These are phyloP conservation scores for Corythornis madagascariensis DNA, from an alignment of 2,113 vertebrate genomes.

Conservation along the genomic window DNA sequence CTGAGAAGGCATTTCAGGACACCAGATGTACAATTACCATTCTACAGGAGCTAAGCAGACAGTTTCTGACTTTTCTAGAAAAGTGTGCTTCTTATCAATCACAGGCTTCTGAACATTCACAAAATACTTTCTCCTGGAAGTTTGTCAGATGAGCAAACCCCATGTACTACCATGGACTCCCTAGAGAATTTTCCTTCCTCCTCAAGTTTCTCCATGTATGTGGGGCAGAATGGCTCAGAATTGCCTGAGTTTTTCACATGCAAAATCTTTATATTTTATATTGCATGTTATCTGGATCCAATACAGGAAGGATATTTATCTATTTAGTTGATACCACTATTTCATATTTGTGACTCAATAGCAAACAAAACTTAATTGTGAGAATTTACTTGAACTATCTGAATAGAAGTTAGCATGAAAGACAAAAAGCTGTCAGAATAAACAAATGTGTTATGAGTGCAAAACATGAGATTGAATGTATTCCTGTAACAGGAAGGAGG, in stretches of 20 bases:
- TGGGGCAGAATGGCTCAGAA: not conserved
- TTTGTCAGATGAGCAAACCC: not conserved
- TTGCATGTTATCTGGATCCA: not conserved
- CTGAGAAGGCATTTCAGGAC: slow-evolving; percentile 43
- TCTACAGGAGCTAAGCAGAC: not conserved
- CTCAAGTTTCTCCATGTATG: not conserved
- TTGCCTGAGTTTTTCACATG: not conserved
- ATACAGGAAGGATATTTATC: not conserved
- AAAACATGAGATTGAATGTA: not conserved
- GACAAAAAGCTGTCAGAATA: not conserved
- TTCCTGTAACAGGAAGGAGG: not conserved
- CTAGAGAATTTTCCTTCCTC: not conserved
- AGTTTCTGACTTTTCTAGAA: not conserved
- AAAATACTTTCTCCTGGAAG: not conserved
- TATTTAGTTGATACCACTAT: not conserved
- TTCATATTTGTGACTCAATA: not conserved
- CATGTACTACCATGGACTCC: not conserved
- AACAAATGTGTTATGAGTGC: not conserved
- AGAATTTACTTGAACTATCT: not conserved
- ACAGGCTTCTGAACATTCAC: not conserved
- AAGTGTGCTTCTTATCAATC: not conserved
- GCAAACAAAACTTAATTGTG: not conserved
- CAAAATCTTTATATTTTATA: not conserved
- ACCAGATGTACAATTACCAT: not conserved
- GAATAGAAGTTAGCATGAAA: not conserved